A percentile compares a stretch with the other conserved stretches of the same genome.
These are phyloP conservation scores for Tenebrio molitor DNA, from an alignment of 1,140 invertebrate species.

Conservation along the genomic window DNA sequence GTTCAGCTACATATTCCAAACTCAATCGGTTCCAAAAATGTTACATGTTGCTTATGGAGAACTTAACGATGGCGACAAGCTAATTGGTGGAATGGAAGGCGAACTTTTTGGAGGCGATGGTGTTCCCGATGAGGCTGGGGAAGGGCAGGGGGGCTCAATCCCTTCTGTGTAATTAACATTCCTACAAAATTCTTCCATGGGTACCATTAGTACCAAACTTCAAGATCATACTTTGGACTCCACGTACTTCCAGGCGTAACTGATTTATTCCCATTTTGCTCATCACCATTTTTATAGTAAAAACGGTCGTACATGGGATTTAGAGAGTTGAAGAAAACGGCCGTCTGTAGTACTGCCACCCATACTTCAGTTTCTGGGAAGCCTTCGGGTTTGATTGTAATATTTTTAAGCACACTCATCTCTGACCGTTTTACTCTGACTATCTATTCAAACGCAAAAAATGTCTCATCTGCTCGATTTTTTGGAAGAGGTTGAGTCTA, in stretches of 20 bases:
- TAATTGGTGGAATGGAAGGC: neutral
- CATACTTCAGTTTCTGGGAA: no score
- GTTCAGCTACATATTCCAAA: no score
- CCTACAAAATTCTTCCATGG: slow-evolving; percentile 17
- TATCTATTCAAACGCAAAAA: no score
- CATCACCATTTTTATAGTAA: slow-evolving; percentile 18
- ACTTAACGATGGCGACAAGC: slow-evolving; percentile 1
- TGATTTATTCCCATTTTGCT: neutral
- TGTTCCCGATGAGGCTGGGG: slow-evolving; percentile 17
- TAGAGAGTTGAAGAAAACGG: slow-evolving; percentile 9
- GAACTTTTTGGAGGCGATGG: slow-evolving; percentile 17
- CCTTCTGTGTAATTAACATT: slow-evolving; percentile 8
- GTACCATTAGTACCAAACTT: neutral
- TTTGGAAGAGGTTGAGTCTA: no score
- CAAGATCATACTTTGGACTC: neutral
- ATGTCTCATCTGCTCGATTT: no score
- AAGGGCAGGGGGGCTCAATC: slow-evolving; percentile 16
- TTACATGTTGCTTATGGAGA: slow-evolving; percentile 4
- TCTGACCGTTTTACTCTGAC: no score
- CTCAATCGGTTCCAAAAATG: no score
- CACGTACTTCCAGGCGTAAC: slow-evolving; percentile 2
- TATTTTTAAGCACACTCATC: no score
- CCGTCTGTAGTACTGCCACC: slow-evolving; percentile 5
- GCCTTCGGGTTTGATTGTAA: no score
- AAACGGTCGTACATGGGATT: neutral